Base-by-base conservation (phyloP, 2,888 invertebrate genomes). In the Dynastes tityus region DNA sequence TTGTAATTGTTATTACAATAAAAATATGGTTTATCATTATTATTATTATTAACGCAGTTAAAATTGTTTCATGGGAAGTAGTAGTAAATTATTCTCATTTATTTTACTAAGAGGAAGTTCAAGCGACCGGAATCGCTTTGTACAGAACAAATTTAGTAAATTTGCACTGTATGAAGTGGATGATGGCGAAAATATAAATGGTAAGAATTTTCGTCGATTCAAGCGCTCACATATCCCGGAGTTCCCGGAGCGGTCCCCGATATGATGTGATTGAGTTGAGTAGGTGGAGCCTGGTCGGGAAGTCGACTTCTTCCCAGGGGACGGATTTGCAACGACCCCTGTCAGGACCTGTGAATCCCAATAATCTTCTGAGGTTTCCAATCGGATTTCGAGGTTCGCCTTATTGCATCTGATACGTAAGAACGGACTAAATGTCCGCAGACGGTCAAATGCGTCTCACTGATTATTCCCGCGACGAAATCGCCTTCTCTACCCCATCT, bases 321-420 rank as follows among this genome's bases (percentile, higher is more conserved):
- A 82, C 81, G 84, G 84, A 85, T 86, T 85, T 85, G 81, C 83
- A 80, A 82, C 80, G 84, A 81, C 82, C 84, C 82, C 83, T 82
- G 82, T 82, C 82, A 81, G 79, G 79, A 80, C 82, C 83, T 83
- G 83, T 84, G 85, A 85, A 86, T 86, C 85, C 85, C 84, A 85
- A 85, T 87, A 87, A 87, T 87, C 86, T 85, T 85, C 85, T 85
- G 86, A 85, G 86, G 86, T 86, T 86, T 85, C 85, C 86, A 85
- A 87, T 86, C 85, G 85, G 85, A 86, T 86, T 86, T 86, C 82
- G 82, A 83, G 84, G 81, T 84, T 83, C 83, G 84, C 85, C 86
- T 86, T 86, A 86, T 86, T 86, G 85, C 84, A 81, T 85, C 83
- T 84, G 85, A 85, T 85, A 84, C 82, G 82, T 81, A 82, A 80